Evolutionary conservation across 2,113 vertebrate genomes (phyloP).

Genomic region (Patagioenas fasciata): DNA sequence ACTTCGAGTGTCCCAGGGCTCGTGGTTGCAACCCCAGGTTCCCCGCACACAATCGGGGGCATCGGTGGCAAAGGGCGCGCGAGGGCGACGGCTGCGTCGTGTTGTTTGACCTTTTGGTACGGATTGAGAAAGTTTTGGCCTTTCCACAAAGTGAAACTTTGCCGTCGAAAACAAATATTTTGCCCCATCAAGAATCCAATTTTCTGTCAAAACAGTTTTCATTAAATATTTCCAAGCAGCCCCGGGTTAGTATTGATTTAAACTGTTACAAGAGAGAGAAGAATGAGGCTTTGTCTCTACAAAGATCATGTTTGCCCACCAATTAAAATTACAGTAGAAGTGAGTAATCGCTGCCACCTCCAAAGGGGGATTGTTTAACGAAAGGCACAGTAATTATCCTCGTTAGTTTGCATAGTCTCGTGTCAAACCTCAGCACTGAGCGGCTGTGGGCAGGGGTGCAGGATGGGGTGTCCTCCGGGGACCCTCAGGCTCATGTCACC

Average conservation of each 20-base stretch:
- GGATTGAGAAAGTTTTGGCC: neutral
- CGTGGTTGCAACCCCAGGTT: neutral
- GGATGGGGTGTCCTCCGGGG: neutral
- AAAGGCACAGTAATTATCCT: neutral
- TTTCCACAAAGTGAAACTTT: neutral
- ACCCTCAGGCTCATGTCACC: too few species aligned
- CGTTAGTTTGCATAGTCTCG: accelerated
- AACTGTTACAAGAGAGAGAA: slow-evolving; percentile 42
- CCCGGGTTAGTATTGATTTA: slow-evolving; percentile 56
- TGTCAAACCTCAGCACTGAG: accelerated
- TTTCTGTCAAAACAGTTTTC: slow-evolving; percentile 67
- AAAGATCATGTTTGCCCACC: slow-evolving; percentile 41
- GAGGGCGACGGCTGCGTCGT: accelerated
- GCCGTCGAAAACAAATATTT: neutral
- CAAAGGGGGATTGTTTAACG: neutral
- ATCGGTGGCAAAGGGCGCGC: accelerated
- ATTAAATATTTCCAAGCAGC: slow-evolving; percentile 64
- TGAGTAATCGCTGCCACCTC: neutral
- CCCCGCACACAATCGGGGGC: accelerated
- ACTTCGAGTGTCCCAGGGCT: neutral
- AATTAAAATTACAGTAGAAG: slow-evolving; percentile 45
- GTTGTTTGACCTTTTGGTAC: neutral
- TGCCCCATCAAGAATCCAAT: slow-evolving; percentile 56
- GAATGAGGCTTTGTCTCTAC: slow-evolving; percentile 53
- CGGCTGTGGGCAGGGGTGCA: neutral